These are phyloP conservation scores for Acronicta alni DNA, from an alignment of 2,888 invertebrate species.

Conservation along the genomic window DNA sequence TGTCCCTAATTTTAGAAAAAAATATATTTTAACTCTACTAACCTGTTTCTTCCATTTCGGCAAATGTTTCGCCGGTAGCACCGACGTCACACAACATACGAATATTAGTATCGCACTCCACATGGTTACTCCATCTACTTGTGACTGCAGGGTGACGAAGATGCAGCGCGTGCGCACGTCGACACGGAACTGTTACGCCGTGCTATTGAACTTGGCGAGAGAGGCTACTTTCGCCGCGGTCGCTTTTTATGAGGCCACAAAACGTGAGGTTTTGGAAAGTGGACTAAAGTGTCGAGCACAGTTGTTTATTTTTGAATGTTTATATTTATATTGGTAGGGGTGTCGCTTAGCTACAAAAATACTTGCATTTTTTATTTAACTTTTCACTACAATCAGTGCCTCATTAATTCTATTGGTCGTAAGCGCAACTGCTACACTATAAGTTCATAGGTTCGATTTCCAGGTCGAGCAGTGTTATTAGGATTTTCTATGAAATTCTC, in stretches of 20 bases:
- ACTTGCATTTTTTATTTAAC: no score
- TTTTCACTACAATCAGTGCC: no score
- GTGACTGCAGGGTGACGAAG: slow-evolving; percentile 45
- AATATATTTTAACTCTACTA: slow-evolving; percentile 51
- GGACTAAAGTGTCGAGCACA: slow-evolving; percentile 5
- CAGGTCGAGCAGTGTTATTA: no score
- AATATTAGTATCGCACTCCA: slow-evolving; percentile 57
- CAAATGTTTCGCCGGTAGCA: slow-evolving; percentile 89
- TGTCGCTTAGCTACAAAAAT: no score
- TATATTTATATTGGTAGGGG: no score
- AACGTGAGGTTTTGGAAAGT: slow-evolving; percentile 54
- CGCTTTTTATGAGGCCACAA: slow-evolving; percentile 73
- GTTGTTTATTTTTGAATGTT: not conserved
- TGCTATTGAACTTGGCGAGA: slow-evolving; percentile 85
- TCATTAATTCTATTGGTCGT: no score
- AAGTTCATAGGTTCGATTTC: no score
- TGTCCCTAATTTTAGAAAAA: no score
- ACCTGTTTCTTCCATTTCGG: slow-evolving; percentile 95
- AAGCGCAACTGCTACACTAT: no score
- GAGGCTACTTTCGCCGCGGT: slow-evolving; percentile 81
- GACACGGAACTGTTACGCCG: slow-evolving; percentile 76
- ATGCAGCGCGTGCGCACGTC: slow-evolving; percentile 64
- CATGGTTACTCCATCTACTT: slow-evolving; percentile 41
- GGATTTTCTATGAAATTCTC: no score
- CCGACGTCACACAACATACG: slow-evolving; percentile 70